Evolutionary conservation across 2,113 vertebrate genomes (phyloP).

Genomic region (Setophaga kirtlandii): DNA sequence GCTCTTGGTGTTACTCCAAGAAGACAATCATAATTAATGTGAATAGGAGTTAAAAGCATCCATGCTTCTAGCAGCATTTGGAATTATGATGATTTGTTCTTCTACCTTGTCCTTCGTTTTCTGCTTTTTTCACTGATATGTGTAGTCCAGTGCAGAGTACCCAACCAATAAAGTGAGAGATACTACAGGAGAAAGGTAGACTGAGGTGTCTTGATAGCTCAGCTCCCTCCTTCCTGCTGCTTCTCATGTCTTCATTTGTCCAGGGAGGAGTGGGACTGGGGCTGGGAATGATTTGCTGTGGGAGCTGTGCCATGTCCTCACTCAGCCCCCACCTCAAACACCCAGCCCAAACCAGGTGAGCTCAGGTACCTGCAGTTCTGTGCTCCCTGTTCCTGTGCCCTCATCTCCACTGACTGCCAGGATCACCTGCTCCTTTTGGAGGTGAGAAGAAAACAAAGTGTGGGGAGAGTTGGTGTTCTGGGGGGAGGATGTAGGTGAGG

Average conservation of each 20-base stretch:
- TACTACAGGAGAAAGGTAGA: neutral
- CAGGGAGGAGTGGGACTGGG: neutral
- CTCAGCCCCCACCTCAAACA: neutral
- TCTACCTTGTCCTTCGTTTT: neutral
- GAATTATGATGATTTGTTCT: neutral
- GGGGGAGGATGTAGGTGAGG: neutral
- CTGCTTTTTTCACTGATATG: neutral
- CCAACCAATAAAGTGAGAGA: neutral
- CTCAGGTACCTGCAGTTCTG: neutral
- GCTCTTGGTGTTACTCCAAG: neutral
- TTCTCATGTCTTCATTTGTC: neutral
- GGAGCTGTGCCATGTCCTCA: neutral
- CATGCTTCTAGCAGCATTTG: neutral
- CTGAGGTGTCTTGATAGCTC: neutral
- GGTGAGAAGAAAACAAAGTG: neutral
- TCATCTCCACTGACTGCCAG: neutral
- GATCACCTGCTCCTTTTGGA: neutral
- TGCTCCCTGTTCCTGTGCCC: neutral
- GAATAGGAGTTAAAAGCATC: neutral
- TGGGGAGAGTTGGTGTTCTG: neutral
- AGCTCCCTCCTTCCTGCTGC: neutral
- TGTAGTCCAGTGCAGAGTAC: neutral
- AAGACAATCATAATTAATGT: neutral
- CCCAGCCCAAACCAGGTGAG: neutral
- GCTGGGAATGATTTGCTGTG: neutral